Percentiles rank a stretch among this genome's conserved stretches.
phyloP scores from a whole-genome alignment of 2,888 invertebrate genomes.

The Oscheius onirici region DNA sequence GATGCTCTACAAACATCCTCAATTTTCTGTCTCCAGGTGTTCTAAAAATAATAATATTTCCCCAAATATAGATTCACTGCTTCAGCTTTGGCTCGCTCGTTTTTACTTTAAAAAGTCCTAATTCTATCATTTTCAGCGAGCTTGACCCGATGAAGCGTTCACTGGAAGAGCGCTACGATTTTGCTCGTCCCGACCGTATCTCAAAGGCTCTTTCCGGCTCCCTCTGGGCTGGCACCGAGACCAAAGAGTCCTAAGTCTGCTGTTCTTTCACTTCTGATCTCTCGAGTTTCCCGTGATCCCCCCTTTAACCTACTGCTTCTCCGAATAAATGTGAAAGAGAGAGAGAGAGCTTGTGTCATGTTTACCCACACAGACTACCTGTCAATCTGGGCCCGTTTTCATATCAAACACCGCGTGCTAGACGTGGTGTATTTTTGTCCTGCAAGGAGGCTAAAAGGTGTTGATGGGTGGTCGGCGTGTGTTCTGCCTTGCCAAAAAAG shows the following conservation, averaged over 20 bases:
- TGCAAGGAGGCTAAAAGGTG: neutral
- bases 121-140: constrained; percentile 43
- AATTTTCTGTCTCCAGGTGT: no score
- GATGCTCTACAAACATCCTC: no score
- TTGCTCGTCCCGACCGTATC: constrained; percentile 51
- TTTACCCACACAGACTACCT: constrained; percentile 11
- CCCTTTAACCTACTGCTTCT: constrained; percentile 10
- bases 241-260: constrained; percentile 27
- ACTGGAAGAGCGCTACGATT: constrained; percentile 51
- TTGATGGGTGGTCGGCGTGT: constrained; percentile 12
- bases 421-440: constrained; percentile 13
- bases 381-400: constrained; percentile 19
- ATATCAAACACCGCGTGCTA: constrained; percentile 21
- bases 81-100: neutral
- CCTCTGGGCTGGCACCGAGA: constrained; percentile 56
- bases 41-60: no score
- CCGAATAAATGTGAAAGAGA: constrained; percentile 1
- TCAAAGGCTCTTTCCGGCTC: constrained; percentile 52
- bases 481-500: neutral
- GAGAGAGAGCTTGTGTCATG: neutral
- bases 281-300: constrained; percentile 1
- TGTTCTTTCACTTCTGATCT: constrained; percentile 27
- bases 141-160: constrained; percentile 50
- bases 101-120: neutral
- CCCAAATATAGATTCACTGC: neutral